These are phyloP conservation scores for Ceratina calcarata DNA, from an alignment of 1,140 invertebrate genomes.

Conservation along the genomic window DNA sequence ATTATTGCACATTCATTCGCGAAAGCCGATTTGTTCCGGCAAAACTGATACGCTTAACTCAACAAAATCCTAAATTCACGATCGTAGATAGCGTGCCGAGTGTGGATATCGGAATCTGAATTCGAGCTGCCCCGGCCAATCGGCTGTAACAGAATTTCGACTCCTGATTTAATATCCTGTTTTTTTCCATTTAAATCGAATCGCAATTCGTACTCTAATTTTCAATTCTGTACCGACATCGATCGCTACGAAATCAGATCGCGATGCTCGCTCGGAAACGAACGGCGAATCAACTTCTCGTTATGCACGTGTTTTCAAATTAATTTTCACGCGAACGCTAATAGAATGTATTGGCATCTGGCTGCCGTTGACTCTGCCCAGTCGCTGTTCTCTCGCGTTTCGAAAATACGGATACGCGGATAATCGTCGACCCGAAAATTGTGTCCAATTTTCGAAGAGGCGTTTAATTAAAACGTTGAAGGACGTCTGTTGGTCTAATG, in stretches of 20 bases:
- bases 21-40: constrained; percentile 41
- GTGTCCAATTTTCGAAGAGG: constrained; percentile 2
- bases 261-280: not conserved
- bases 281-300: too few species aligned
- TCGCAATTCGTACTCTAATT: not conserved
- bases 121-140: constrained; percentile 17
- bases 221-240: not conserved
- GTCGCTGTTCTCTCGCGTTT: too few species aligned
- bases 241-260: not conserved
- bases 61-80: constrained; percentile 35
- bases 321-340: not conserved
- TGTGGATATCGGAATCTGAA: constrained; percentile 20
- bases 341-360: too few species aligned
- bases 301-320: not conserved
- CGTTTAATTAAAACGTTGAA: constrained; percentile 24
- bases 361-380: not conserved
- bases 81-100: constrained; percentile 3
- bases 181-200: not conserved
- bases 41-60: constrained; percentile 37
- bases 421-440: not conserved
- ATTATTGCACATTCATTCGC: constrained; percentile 46
- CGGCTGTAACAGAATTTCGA: constrained; percentile 1
- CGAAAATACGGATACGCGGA: not conserved
- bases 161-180: not conserved
- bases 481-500: constrained; percentile 6